Base-by-base conservation (phyloP, 1,140 invertebrate species). In the Teleogryllus occipitalis region DNA sequence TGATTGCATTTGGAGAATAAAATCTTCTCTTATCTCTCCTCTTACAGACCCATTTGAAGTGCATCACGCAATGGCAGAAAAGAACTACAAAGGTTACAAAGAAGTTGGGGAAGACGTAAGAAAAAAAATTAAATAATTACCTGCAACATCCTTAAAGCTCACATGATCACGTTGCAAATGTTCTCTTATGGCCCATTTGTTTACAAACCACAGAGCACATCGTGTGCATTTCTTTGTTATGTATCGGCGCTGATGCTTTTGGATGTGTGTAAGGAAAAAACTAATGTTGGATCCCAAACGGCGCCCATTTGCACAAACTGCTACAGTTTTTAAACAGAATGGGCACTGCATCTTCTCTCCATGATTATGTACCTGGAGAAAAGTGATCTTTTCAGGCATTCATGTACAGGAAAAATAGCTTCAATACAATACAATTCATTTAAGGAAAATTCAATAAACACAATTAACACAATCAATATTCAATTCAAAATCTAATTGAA, bases 181-280 rank as follows among this genome's bases (percentile, higher is more conserved):
- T 22, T 83, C 80, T 76, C 85, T 87, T 8, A 89, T 81, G 7
- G 84, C 83, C 86, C 90, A 90, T 80, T 91, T 91, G 83, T 92
- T 90, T 21, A 93, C 89, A 83, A 93, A 93, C 87, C 89, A 91
- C n/a, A 93, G 87, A 80, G 90, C 89, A 83, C 92, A 93, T 83
- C 90, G 88, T 46, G 87, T 87, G 85, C 92, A 93, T 80, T 91
- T 90, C 49, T 91, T 88, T 39, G 91, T 89, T 12, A 89, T 84
- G 4, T 89, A 87, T 84, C 91, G 90, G 81, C 90, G 78, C 77
- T 82, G 80, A 80, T 82, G 84, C 75, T 81, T 82, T 81, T 83
- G 83, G 65, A 85, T 82, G 74, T 86, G 85, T 54, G 81, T 81
- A 27, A 85, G 81, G 73, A 84, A 83, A 76, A 83, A 82, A 39